Base-by-base conservation (phyloP, 2,797 vertebrate species). In the Clarias platycephalus region DNA sequence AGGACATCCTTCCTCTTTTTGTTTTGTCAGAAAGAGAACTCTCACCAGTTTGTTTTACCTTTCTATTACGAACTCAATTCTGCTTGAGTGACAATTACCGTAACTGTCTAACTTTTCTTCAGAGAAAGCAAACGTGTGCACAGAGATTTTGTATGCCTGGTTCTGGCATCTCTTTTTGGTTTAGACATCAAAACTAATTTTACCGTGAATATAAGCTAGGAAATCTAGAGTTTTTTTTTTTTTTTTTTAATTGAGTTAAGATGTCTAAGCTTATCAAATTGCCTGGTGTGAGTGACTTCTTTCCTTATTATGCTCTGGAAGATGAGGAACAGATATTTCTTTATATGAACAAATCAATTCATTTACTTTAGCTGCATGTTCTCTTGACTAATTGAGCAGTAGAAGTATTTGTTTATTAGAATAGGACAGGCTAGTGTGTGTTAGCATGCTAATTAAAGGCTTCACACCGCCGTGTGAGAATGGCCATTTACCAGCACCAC, bases 1-100 rank as follows among this genome's bases (percentile, higher is more conserved):
- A 82, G 90, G 90, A 88, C 87, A 85, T 88, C 89, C 91, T 92
- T 91, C 89, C 90, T 91, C 89, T 91, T 93, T 92, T 91, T 88
- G 91, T 88, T 90, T 85, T 83, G 82, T 1, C 16, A 87, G 88
- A 88, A 88, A 85, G 85, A 26, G 55, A 26, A 76, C 87, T 86
- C 82, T 89, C 91, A 87, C 91, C 90, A 76, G 57, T 34, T 85
- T 91, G 53, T 28, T 90, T 90, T 91, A 89, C 49, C 63, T 80
- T 84, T 86, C 31, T 55, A 16, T 87, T 84, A 81, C 82, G 84
- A 63, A 86, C 80, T 82, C 34, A 12, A 37, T 89, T 87, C 76
- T 71, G 3, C 85, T 66, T 44, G 16, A 64, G 44, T 12, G 80
- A 85, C 34, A 81, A 58, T 70, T 20, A 74, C 15, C 5, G 0